Conservation (phyloP, 2,888 invertebrate species). For the Clitarchus hookeri region DNA sequence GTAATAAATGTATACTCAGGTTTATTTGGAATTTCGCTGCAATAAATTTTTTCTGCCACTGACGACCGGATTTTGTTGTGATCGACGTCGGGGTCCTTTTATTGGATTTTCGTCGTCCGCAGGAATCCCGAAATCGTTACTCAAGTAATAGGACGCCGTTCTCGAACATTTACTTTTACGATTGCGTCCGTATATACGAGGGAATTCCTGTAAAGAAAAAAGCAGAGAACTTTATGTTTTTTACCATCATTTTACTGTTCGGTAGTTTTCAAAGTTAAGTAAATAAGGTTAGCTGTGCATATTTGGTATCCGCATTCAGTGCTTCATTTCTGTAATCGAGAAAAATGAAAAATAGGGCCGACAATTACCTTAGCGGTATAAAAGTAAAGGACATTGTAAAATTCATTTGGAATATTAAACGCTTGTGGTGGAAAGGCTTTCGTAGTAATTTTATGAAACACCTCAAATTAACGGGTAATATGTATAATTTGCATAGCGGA, state of each 20-base stretch:
- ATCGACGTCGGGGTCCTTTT: not conserved
- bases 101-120: slow-evolving; percentile 8
- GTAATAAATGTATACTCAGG: not conserved
- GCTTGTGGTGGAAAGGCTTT: no score
- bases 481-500: no score
- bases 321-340: no score
- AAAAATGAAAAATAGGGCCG: no score
- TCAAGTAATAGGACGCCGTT: not conserved
- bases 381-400: no score
- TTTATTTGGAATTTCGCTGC: not conserved
- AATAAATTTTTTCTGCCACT: not conserved
- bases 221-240: not conserved
- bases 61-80: not conserved
- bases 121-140: not conserved
- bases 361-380: no score
- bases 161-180: slow-evolving; percentile 8
- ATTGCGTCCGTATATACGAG: not conserved
- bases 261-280: not conserved
- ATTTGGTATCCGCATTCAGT: not conserved
- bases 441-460: no score
- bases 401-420: no score
- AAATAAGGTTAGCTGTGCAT: not conserved
- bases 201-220: not conserved
- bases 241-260: not conserved
- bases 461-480: no score